phyloP scores from a whole-genome alignment of 2,113 vertebrate species.

The Stigmatopora nigra region DNA sequence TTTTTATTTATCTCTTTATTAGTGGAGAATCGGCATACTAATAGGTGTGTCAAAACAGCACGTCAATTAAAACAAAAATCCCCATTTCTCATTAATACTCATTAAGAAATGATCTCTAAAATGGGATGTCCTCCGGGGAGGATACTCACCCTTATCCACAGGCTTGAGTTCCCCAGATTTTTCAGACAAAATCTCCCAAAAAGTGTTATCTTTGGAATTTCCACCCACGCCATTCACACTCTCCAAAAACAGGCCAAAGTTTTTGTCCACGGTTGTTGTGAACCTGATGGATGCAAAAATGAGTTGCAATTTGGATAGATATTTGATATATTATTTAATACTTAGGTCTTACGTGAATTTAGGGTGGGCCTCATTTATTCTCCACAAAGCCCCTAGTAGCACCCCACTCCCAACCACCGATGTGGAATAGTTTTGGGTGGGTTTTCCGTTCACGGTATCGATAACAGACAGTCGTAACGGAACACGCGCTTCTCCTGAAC shows the following conservation, averaged over 20 bases:
- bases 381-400: constrained; percentile 56
- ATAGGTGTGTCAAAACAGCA: constrained; percentile 1
- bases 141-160: constrained; percentile 56
- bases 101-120: constrained; percentile 36
- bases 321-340: no score
- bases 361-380: constrained; percentile 44
- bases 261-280: constrained; percentile 44
- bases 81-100: constrained; percentile 38
- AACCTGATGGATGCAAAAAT: constrained; percentile 39
- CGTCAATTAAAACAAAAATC: constrained; percentile 30
- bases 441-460: constrained; percentile 32
- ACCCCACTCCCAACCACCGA: constrained; percentile 45
- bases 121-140: constrained; percentile 29
- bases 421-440: constrained; percentile 29
- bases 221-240: constrained; percentile 65
- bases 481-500: constrained; percentile 17
- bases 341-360: constrained; percentile 49
- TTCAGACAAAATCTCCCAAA: constrained; percentile 63
- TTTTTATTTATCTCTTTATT: neutral
- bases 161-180: constrained; percentile 28
- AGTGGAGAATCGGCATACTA: neutral
- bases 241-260: constrained; percentile 53
- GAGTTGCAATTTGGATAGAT: neutral
- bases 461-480: constrained; percentile 51
- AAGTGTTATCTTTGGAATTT: constrained; percentile 35